Evolutionary conservation across 2,797 vertebrate genomes (phyloP), one percentile per base, ranked within the genome.

Genomic region (Arrhamphus sclerolepis): DNA sequence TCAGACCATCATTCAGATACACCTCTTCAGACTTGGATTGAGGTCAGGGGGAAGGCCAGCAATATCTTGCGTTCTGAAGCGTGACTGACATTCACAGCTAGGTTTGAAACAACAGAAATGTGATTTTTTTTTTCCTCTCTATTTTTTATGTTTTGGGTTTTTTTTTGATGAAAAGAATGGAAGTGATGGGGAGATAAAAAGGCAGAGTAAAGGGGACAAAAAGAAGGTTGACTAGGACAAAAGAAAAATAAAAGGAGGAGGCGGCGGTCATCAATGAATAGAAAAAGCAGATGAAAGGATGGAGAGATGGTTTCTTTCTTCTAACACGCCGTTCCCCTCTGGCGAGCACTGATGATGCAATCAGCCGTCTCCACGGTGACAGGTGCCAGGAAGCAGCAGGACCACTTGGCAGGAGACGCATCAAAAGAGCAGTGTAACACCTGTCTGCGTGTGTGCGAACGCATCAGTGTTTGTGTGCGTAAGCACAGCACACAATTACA

Each of bases 311-410:
- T 49, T 83, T 83, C 71, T 81, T 72, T 81, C 73, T 86, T 85
- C 87, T 78, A 78, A 72, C 19, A 40, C 2, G 67, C 60, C 43
- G 82, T 86, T 89, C 78, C 81, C 81, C 82, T 86, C 84, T 76
- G 88, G 84, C 75, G 70, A 87, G 75, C 77, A 56, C 74, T 81
- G 90, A 88, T 90, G 91, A 91, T 90, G 89, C 86, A 89, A 89
- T 88, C 89, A 86, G 78, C 73, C 69, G 67, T 92, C 85, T 89
- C 89, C 88, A 88, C 82, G 74, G 91, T 80, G 90, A 90, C 89
- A 88, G 89, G 86, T 88, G 85, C 85, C 81, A 82, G 81, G 81
- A 87, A 87, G 83, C 87, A 87, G 88, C 89, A 71, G 86, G 88
- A 77, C 81, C 66, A 66, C 80, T 85, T 86, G 84, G 85, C 76